phyloP scores from a whole-genome alignment of 2,797 vertebrate species.

The Eulemur albifrons region DNA sequence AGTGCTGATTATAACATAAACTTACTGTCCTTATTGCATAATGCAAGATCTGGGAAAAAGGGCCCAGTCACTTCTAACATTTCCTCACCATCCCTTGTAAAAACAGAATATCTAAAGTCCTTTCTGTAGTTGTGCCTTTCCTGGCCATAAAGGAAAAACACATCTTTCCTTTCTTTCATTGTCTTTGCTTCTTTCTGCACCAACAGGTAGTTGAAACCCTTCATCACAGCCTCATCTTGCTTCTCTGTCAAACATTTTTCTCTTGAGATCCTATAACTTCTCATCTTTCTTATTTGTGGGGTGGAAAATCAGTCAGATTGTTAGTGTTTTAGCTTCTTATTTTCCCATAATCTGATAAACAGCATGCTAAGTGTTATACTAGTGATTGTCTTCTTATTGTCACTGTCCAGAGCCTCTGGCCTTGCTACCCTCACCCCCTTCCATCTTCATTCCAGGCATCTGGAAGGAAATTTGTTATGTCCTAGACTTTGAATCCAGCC shows the following conservation, averaged over 20 bases:
- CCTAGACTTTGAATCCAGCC: neutral
- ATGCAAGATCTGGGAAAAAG: neutral
- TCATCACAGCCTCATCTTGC: neutral
- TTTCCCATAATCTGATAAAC: neutral
- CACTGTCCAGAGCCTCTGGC: neutral
- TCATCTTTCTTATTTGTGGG: neutral
- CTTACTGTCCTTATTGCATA: neutral
- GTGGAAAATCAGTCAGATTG: neutral
- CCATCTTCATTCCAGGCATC: neutral
- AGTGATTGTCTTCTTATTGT: neutral
- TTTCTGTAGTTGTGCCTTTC: slow-evolving; percentile 5
- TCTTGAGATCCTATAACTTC: neutral
- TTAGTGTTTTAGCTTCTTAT: neutral
- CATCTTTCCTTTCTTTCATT: neutral
- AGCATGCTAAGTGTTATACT: neutral
- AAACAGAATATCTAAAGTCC: neutral
- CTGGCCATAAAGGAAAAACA: neutral
- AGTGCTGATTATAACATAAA: neutral
- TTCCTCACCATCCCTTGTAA: neutral
- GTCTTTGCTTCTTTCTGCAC: neutral
- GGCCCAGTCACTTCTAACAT: neutral
- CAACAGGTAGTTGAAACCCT: neutral
- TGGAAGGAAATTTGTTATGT: neutral
- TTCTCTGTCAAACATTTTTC: neutral
- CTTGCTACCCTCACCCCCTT: neutral